Evolutionary conservation across 2,797 vertebrate species (phyloP).

Genomic region (Tokudaia muenninki): DNA sequence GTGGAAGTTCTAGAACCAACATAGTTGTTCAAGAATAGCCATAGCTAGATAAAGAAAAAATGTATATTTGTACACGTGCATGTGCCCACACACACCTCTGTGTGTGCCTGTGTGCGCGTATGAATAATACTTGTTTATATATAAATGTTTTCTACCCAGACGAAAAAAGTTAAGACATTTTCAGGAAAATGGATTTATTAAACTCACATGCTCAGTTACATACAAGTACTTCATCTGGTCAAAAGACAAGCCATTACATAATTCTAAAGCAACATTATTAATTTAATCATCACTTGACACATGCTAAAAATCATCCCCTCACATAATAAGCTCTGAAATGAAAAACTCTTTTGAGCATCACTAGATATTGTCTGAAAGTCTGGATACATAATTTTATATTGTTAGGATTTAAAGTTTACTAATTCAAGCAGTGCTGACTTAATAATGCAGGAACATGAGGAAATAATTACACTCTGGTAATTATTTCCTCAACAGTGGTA

Average conservation of each 20-base stretch:
- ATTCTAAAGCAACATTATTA: conserved; percentile 62
- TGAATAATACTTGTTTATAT: background rate
- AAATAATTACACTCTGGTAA: background rate
- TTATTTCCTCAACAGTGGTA: background rate
- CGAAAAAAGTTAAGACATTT: background rate
- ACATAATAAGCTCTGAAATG: background rate
- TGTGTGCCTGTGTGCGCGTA: background rate
- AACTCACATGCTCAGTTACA: conserved; percentile 20
- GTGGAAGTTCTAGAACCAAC: background rate
- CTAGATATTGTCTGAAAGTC: background rate
- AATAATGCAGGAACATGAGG: background rate
- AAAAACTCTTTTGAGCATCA: conserved; percentile 42
- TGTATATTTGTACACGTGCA: too few species aligned
- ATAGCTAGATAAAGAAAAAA: background rate
- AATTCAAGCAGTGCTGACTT: background rate
- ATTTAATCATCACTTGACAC: conserved; percentile 35
- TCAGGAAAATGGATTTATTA: conserved; percentile 11
- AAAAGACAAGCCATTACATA: conserved; percentile 35
- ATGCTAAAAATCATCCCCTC: background rate
- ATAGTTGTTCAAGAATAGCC: background rate
- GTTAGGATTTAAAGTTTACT: conserved; percentile 23
- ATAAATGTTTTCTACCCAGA: background rate
- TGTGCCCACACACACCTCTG: background rate
- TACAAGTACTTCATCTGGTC: background rate
- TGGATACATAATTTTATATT: conserved; percentile 17